Evolutionary conservation across 2,113 vertebrate genomes (phyloP).

Genomic region (Sander vitreus): DNA sequence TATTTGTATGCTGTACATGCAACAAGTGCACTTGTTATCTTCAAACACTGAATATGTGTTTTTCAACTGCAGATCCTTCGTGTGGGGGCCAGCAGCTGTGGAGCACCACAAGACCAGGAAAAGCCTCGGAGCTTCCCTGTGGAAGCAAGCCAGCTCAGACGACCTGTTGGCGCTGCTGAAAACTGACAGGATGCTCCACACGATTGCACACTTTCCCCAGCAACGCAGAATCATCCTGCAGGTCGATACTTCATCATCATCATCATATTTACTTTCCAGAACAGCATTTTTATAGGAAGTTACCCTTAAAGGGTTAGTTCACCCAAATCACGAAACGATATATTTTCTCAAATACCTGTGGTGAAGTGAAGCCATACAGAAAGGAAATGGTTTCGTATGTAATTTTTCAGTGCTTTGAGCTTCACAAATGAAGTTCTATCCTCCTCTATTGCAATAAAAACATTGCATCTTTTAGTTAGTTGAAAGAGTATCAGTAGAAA

Average conservation of each 20-base stretch:
- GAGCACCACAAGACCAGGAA: slow-evolving; percentile 93
- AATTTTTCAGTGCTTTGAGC: neutral
- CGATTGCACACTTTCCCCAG: slow-evolving; percentile 90
- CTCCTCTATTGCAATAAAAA: neutral
- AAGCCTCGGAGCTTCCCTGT: slow-evolving; percentile 92
- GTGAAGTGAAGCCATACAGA: neutral
- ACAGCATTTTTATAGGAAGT: neutral
- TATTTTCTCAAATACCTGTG: neutral
- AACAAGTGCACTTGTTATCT: neutral
- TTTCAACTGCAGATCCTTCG: slow-evolving; percentile 83
- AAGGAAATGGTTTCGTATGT: neutral
- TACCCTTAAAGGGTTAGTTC: neutral
- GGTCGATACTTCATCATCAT: slow-evolving; percentile 68
- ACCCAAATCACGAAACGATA: neutral
- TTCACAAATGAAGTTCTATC: neutral
- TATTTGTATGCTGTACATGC: neutral
- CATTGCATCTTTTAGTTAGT: too few species aligned
- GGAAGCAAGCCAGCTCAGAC: slow-evolving; percentile 92
- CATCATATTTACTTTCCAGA: neutral
- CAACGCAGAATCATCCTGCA: slow-evolving; percentile 84
- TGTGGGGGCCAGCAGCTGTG: slow-evolving; percentile 94
- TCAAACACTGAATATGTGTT: slow-evolving; percentile 1
- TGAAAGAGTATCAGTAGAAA: too few species aligned
- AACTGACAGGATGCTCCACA: slow-evolving; percentile 87
- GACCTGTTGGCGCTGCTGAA: slow-evolving; percentile 90